phyloP scores from a whole-genome alignment of 2,888 invertebrate genomes.

The Melangyna quadrimaculata region DNA sequence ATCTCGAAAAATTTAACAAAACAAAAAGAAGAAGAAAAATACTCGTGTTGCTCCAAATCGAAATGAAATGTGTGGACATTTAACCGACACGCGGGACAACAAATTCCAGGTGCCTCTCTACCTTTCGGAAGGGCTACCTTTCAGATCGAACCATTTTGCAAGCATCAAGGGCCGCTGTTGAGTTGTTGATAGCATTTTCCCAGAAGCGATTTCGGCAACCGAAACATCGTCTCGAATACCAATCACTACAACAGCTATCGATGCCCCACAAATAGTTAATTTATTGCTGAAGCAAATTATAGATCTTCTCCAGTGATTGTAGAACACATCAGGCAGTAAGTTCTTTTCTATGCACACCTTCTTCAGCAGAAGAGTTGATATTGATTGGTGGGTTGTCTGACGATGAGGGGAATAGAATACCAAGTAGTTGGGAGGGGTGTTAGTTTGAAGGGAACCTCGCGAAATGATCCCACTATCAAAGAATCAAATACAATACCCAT shows the following conservation, averaged over 20 bases:
- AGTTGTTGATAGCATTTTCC: constrained; percentile 45
- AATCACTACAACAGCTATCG: constrained; percentile 50
- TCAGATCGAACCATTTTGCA: constrained; percentile 38
- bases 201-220: constrained; percentile 69
- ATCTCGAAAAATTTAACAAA: neutral
- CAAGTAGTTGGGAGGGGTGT: constrained; percentile 42
- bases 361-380: constrained; percentile 30
- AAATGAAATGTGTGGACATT: constrained; percentile 36
- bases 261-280: constrained; percentile 67
- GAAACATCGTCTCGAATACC: constrained; percentile 67
- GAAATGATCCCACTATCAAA: constrained; percentile 62
- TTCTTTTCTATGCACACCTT: constrained; percentile 37
- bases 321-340: constrained; percentile 51
- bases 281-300: constrained; percentile 70
- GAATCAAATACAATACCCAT: constrained; percentile 66
- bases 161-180: constrained; percentile 51
- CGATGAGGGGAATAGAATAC: constrained; percentile 46
- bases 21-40: neutral
- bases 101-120: constrained; percentile 52
- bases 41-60: constrained; percentile 46
- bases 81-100: constrained; percentile 25
- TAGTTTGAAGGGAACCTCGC: constrained; percentile 41
- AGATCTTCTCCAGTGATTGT: constrained; percentile 66
- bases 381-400: constrained; percentile 18
- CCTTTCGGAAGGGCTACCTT: constrained; percentile 35